These are phyloP conservation scores for Psittacus erithacus DNA, from an alignment of 2,113 vertebrate genomes.

Conservation along the genomic window DNA sequence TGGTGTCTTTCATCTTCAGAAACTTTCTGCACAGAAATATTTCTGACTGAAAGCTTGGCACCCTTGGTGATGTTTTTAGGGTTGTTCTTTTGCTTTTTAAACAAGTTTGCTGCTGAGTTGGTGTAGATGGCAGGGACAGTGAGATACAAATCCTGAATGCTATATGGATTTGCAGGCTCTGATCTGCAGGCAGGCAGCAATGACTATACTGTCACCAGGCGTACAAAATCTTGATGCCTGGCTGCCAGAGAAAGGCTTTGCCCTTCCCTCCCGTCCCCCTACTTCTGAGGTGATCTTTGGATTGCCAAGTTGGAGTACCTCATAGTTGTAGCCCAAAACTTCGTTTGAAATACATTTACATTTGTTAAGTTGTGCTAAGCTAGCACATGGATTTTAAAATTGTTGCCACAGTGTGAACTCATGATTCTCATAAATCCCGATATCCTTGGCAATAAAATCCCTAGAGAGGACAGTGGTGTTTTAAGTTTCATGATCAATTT, in stretches of 20 bases:
- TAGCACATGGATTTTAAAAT: background rate
- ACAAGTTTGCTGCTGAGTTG: constrained; percentile 39
- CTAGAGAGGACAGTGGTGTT: background rate
- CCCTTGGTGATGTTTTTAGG: background rate
- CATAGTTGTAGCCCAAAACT: background rate
- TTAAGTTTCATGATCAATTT: background rate
- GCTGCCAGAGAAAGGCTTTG: constrained; percentile 31
- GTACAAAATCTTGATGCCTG: constrained; percentile 64
- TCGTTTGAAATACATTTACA: background rate
- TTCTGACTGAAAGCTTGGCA: constrained; percentile 40
- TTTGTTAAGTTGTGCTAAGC: background rate
- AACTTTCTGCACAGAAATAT: constrained; percentile 54
- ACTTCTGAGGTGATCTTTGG: constrained; percentile 30
- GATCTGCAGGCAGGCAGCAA: constrained; percentile 57
- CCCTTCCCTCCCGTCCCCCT: background rate
- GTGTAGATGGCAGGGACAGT: constrained; percentile 29
- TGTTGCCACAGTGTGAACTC: background rate
- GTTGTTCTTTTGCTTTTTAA: background rate
- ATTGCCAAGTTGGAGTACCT: constrained; percentile 53
- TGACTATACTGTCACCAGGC: constrained; percentile 58
- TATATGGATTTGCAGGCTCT: constrained; percentile 46
- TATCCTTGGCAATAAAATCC: background rate
- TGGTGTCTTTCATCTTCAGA: constrained; percentile 62
- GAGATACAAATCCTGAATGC: constrained; percentile 38
- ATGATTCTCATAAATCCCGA: background rate